phyloP scores from a whole-genome alignment of 2,797 vertebrate species.

The Micromesistius poutassou region DNA sequence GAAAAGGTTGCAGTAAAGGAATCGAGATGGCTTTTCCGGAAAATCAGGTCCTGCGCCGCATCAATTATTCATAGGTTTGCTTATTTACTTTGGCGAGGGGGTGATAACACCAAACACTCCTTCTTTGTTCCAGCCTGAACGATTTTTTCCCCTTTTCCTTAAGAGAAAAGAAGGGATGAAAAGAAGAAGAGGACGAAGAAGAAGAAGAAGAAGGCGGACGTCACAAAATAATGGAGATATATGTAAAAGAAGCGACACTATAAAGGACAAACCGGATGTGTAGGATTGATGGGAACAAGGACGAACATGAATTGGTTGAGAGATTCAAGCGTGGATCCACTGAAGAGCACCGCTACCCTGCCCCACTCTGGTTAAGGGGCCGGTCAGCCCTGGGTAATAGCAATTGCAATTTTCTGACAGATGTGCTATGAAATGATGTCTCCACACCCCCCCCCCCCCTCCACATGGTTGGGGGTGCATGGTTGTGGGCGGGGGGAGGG shows the following conservation, averaged over 20 bases:
- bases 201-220: neutral
- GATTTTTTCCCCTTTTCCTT: slow-evolving; percentile 29
- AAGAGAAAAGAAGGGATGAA: slow-evolving; percentile 16
- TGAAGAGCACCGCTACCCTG: slow-evolving; percentile 25
- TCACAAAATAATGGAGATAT: neutral
- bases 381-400: slow-evolving; percentile 22
- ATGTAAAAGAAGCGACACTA: no score
- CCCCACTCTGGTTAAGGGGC: slow-evolving; percentile 22
- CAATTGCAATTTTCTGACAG: slow-evolving; percentile 44
- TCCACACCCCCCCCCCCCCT: slow-evolving; percentile 18
- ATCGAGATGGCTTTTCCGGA: slow-evolving; percentile 49
- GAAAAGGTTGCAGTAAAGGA: slow-evolving; percentile 46
- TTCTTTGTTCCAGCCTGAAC: slow-evolving; percentile 53
- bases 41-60: slow-evolving; percentile 46
- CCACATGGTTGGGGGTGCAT: slow-evolving; percentile 18
- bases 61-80: slow-evolving; percentile 67
- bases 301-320: slow-evolving; percentile 40
- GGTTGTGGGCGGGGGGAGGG: no score
- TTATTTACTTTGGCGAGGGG: slow-evolving; percentile 61
- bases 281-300: slow-evolving; percentile 34
- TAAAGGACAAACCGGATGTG: slow-evolving; percentile 13
- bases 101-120: slow-evolving; percentile 38
- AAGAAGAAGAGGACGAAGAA: neutral
- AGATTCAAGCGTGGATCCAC: slow-evolving; percentile 33
- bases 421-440: slow-evolving; percentile 48